Percentiles rank a stretch among this genome's conserved stretches.
These are phyloP conservation scores for Antheraea assamensis DNA, from an alignment of 2,888 invertebrate species.

Conservation along the genomic window DNA sequence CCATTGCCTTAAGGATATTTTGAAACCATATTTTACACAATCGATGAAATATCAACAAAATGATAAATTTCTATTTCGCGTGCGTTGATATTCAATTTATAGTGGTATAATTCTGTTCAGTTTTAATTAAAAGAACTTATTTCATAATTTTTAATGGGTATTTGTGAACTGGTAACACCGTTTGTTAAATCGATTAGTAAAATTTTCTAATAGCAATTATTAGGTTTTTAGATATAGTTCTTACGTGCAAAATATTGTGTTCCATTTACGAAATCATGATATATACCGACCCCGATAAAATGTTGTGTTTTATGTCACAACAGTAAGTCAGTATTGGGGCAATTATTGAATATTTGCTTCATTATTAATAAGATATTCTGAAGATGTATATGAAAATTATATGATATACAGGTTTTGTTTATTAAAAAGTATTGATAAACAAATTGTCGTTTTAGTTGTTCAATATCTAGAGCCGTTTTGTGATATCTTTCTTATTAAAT, in stretches of 20 bases:
- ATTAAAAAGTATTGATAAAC: too few species aligned
- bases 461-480: too few species aligned
- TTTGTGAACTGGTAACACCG: background rate
- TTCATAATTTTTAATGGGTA: background rate
- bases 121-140: background rate
- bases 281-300: background rate
- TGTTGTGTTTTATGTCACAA: too few species aligned
- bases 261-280: background rate
- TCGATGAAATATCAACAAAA: background rate
- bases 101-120: background rate
- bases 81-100: constrained; percentile 1
- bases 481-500: too few species aligned
- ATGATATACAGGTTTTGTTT: too few species aligned
- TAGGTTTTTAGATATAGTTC: background rate
- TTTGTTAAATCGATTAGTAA: background rate
- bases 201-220: background rate
- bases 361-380: too few species aligned
- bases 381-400: too few species aligned
- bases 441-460: too few species aligned
- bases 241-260: background rate
- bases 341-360: too few species aligned
- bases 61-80: constrained; percentile 16
- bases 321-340: too few species aligned
- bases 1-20: constrained; percentile 21
- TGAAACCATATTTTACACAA: constrained; percentile 6